Evolutionary conservation across 2,888 invertebrate genomes (phyloP), one percentile per base, ranked within the genome.

Genomic region (Cheilosia grossa): DNA sequence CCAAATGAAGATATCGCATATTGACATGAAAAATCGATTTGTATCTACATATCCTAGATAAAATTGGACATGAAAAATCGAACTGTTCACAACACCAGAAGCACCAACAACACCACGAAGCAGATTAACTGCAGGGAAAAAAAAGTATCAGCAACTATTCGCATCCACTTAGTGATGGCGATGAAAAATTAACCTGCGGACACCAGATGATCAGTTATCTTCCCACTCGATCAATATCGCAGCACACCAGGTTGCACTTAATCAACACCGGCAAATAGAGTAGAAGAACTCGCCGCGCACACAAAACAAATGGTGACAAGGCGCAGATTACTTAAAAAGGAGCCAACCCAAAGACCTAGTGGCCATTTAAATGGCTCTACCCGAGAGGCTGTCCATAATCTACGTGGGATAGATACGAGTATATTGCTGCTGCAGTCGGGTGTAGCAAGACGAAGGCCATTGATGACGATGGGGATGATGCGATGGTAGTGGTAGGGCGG

Each of bases 1-100:
- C 47, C 27, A 37, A 44, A 56, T 49, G 63, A 61, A 67, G 73
- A 73, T 42, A 67, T 61, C 44, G 56, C 30, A 9, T 42, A 66
- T 75, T 70, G 81, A 85, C 85, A 85, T 67, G 63, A 77, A 77
- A 85, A 85, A 85, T 85, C 85, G 74, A 85, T 85, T 85, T 81
- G 75, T 61, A 85, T 75, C 66, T 80, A 66, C 74, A 74, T 83
- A 67, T 69, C 47, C 10, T 37, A 59, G 83, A 83, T 70, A 70
- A 66, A 75, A 33, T n/a, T 24, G 44, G 42, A 75, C 80, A 80
- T 58, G 58, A 47, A 63, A 72, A 33, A 66, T 58, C 30, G 40
- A 37, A 49, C 30, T 9, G 49, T 56, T 7, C 53, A 44, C 44
- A 81, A 69, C 42, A 69, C 63, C 30, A 47, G 70, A 27, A 49